Base-by-base conservation (phyloP, 2,797 vertebrate genomes). In the Heliangelus exortis region DNA sequence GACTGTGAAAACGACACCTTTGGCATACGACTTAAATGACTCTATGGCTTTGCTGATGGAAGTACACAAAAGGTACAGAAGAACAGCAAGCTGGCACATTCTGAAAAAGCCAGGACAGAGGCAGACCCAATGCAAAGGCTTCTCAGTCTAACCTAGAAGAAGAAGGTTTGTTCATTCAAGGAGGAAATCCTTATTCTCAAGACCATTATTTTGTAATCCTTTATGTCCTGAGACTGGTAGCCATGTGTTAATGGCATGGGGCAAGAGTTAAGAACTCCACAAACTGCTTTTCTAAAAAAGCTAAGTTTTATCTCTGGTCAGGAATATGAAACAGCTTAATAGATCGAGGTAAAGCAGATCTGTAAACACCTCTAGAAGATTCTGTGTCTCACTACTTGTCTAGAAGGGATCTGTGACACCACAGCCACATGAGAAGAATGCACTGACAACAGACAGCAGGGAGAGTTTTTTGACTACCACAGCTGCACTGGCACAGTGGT, bases 201-300 rank as follows among this genome's bases (percentile, higher is more conserved):
- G 23, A 33, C 14, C 33, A 43, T 54, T 81, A 31, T 62, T 92
- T 6, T 69, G 51, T 48, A 90, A 94, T 66, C 26, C 43, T 66
- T 18, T 76, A 75, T 15, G 6, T 29, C 34, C 47, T 39, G 33
- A 89, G 39, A 76, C 34, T 43, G 51, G 18, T 91, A 23, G n/a
- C 55, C 29, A 23, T 3, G 22, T 36, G 19, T 71, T 48, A 75
- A 65, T 2, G 7, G 75, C 59, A 82, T 0, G 0, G 13, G 14
- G 39, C 33, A 79, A 83, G 57, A 47, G n/a, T 4, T 3, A 84
- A 58, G 50, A 59, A 34, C 15, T 29, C 43, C 51, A 89, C 28
- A 66, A 87, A 17, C 18, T 53, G 15, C 45, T 39, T 85, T 67
- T 28, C 47, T 45, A 87, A 69, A 53, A 57, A 77, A 61, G 22